Conservation (phyloP, 2,113 vertebrate species). For the Calonectris borealis region DNA sequence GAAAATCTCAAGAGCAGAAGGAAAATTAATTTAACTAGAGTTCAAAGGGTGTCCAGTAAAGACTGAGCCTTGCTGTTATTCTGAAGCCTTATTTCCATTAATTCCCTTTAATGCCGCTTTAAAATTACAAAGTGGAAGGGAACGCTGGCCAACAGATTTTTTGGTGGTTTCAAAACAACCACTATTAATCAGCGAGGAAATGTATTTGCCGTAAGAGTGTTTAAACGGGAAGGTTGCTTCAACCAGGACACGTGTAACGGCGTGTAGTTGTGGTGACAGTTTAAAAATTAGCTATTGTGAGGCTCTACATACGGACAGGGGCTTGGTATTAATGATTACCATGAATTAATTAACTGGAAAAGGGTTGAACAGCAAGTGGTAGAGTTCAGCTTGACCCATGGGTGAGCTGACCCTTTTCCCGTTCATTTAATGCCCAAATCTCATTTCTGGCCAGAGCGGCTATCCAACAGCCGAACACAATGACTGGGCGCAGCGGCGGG, state of each 20-base stretch:
- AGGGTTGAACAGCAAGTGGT: neutral
- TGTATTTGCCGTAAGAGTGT: neutral
- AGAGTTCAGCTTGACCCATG: conserved; percentile 41
- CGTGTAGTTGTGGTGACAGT: neutral
- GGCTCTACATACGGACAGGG: neutral
- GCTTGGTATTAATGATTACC: conserved; percentile 46
- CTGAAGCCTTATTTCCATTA: neutral
- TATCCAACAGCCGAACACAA: neutral
- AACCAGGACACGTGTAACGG: neutral
- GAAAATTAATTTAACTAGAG: conserved; percentile 47
- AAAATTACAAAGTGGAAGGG: conserved; percentile 7
- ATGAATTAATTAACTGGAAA: neutral
- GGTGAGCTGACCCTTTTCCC: neutral
- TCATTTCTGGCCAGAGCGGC: neutral
- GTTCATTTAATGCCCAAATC: neutral
- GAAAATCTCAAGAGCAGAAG: neutral
- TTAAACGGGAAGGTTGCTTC: neutral
- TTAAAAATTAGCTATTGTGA: conserved; percentile 55
- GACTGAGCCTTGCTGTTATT: neutral
- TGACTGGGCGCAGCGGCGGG: rapidly evolving
- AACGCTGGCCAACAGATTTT: neutral
- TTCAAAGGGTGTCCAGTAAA: neutral
- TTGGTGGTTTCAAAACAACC: neutral
- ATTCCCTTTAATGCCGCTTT: conserved; percentile 26
- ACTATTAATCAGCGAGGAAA: neutral